Evolutionary conservation across 1,140 invertebrate species (phyloP).

Genomic region (Ptiloglossa arizonensis): DNA sequence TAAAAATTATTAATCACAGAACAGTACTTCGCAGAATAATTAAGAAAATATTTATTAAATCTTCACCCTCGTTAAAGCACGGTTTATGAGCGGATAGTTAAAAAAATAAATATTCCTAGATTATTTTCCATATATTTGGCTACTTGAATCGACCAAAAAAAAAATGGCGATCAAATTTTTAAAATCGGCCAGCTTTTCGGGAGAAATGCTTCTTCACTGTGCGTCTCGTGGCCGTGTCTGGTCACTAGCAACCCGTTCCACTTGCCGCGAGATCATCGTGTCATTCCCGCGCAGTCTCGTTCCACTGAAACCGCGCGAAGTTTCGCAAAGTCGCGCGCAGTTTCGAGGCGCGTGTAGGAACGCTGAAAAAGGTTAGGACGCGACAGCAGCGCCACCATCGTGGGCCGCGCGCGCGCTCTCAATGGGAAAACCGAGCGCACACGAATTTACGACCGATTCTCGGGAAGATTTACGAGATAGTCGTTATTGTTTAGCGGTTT

Average conservation of each 20-base stretch:
- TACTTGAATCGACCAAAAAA: too few relatives aligned
- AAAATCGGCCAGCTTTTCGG: too few relatives aligned
- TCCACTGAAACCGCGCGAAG: not conserved
- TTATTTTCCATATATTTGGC: too few relatives aligned
- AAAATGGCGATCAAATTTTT: too few relatives aligned
- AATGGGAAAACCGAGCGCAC: not conserved
- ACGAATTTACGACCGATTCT: constrained; percentile 23
- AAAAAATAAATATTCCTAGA: too few relatives aligned
- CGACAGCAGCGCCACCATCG: constrained; percentile 23
- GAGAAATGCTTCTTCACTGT: too few relatives aligned
- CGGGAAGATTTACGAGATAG: not conserved
- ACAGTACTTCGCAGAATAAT: too few relatives aligned
- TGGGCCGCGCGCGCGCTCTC: not conserved
- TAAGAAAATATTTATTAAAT: too few relatives aligned
- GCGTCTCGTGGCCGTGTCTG: not conserved
- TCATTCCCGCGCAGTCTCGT: not conserved
- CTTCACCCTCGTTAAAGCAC: too few relatives aligned
- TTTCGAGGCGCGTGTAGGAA: not conserved
- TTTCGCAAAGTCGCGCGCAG: not conserved
- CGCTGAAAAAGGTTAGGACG: constrained; percentile 40
- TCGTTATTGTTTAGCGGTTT: not conserved
- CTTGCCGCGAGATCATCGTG: not conserved
- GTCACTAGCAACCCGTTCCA: not conserved
- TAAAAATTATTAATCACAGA: too few relatives aligned
- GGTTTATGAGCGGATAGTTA: too few relatives aligned